Evolutionary conservation across 2,888 invertebrate genomes (phyloP), one percentile per base, ranked within the genome.

Genomic region (Cheilosia variabilis): DNA sequence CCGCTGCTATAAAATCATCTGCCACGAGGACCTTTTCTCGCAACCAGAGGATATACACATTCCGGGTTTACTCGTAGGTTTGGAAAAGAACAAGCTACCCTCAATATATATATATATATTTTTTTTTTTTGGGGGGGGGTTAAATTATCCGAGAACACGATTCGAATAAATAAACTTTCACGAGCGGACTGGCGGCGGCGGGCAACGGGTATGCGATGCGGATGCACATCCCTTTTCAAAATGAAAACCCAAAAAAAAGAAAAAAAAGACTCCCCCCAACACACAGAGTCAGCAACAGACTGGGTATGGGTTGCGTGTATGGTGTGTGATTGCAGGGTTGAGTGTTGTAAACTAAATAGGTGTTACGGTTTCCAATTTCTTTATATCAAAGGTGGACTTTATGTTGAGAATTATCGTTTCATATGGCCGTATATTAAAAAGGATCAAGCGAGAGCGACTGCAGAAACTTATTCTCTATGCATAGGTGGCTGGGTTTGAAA

Each of bases 331-430:
- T 71, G 45, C n/a, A 27, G 45, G 65, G 66, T 63, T 60, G 58
- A 84, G 71, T 72, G 72, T 68, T 86, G 76, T 86, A 86, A 86
- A 86, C 86, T 86, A 86, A 86, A 86, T 76, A 77, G 86, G 81
- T 86, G 86, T 86, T 86, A 81, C 72, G 86, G 86, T 86, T 81
- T 86, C 80, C 86, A 86, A 72, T 86, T 86, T 86, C 81, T 81
- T 86, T 71, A 73, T 80, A 77, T 77, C 86, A 86, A 86, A 86
- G 86, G 86, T 86, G 86, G 86, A 81, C 86, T 86, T 81, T 81
- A 73, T 86, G 76, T 81, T 22, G 76, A 62, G 52, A 77, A 86
- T 86, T 86, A 86, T 86, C 86, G 72, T 81, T 81, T 68, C 72
- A 31, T 68, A 77, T 62, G 72, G 72, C 52, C 71, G 52, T 83